Percentiles rank a stretch among this genome's conserved stretches.
Evolutionary conservation across 2,888 invertebrate species (phyloP).

Genomic region (Chymomyza procnemis): DNA sequence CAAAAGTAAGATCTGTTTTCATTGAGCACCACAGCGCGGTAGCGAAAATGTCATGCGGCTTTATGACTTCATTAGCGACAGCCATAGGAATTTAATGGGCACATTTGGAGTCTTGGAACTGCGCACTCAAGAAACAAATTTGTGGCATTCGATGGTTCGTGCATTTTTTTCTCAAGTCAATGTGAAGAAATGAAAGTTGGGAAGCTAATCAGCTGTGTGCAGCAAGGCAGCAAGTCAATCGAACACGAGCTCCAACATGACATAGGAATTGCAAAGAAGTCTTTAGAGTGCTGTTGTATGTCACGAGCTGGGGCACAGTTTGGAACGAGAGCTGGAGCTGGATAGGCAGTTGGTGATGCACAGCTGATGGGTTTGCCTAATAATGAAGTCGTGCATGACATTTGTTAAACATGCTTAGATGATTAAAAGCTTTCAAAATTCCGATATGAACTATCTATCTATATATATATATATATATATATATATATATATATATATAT

Average conservation of each 20-base stretch:
- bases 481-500: no score
- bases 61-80: slow-evolving; percentile 77
- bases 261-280: background rate
- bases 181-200: slow-evolving; percentile 58
- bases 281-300: slow-evolving; percentile 4
- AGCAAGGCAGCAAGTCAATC: background rate
- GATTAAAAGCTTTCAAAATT: slow-evolving; percentile 47
- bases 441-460: slow-evolving; percentile 12
- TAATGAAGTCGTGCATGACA: slow-evolving; percentile 70
- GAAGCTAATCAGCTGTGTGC: slow-evolving; percentile 52
- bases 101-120: slow-evolving; percentile 8
- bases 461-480: no score
- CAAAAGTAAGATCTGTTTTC: slow-evolving; percentile 55
- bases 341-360: background rate
- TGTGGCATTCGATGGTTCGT: slow-evolving; percentile 53
- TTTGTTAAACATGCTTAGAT: slow-evolving; percentile 47
- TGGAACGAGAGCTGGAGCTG: background rate
- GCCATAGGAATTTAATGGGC: slow-evolving; percentile 58
- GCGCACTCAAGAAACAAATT: slow-evolving; percentile 57
- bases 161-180: slow-evolving; percentile 51
- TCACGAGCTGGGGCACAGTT: background rate
- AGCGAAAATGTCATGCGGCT: slow-evolving; percentile 76
- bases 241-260: background rate
- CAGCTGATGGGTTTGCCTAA: slow-evolving; percentile 32
- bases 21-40: slow-evolving; percentile 18